Percentiles rank a stretch among this genome's conserved stretches.
These are phyloP conservation scores for Peucedramus taeniatus DNA, from an alignment of 2,113 vertebrate species.

Conservation along the genomic window DNA sequence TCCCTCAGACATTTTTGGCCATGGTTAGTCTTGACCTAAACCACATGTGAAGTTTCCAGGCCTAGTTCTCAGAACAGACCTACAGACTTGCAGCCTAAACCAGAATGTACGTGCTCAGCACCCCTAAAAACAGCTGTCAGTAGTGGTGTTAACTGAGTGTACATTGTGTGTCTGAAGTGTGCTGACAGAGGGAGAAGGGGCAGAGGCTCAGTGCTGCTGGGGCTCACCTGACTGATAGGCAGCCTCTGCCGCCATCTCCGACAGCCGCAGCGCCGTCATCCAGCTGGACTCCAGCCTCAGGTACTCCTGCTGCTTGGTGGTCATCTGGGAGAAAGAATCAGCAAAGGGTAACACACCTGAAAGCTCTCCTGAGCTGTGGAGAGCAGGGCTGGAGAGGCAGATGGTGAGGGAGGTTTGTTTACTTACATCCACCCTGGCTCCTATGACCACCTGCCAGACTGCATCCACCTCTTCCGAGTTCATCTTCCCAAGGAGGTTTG, in stretches of 20 bases:
- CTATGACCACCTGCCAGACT: conserved; percentile 81
- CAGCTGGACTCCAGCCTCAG: conserved; percentile 74
- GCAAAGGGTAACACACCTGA: not conserved
- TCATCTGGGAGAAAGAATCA: conserved; percentile 60
- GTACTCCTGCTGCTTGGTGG: conserved; percentile 71
- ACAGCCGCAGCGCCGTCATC: conserved; percentile 75
- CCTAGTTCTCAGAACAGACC: not conserved
- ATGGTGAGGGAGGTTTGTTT: not conserved
- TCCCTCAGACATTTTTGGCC: not conserved
- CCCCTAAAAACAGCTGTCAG: not conserved
- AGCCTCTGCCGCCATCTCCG: conserved; percentile 81
- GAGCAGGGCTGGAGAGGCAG: not conserved
- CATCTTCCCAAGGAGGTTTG: conserved; percentile 74
- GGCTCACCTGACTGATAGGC: conserved; percentile 75
- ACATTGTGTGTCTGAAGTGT: not conserved
- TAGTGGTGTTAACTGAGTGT: not conserved
- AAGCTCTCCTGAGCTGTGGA: not conserved
- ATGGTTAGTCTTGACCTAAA: not conserved
- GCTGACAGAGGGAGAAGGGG: not conserved
- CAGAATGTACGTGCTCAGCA: not conserved
- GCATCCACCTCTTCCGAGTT: conserved; percentile 76
- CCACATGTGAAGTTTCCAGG: not conserved
- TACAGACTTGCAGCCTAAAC: not conserved
- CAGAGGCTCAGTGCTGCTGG: not conserved
- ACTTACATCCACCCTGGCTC: conserved; percentile 79